Conservation (phyloP, 1,140 invertebrate species). For the Tetranychus cinnabarinus region DNA sequence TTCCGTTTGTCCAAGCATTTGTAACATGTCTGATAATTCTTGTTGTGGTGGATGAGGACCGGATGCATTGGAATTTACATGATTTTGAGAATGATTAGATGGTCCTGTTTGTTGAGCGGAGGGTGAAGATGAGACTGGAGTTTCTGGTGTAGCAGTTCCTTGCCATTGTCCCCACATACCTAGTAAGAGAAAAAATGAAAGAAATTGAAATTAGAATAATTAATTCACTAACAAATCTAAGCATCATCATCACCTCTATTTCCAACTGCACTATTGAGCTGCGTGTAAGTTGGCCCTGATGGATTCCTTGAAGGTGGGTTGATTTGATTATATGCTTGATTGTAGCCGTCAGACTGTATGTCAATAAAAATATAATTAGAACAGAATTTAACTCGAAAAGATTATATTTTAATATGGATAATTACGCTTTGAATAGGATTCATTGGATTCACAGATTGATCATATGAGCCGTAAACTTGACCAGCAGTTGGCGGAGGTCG, state of each 20-base stretch:
- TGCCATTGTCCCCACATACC: constrained; percentile 42
- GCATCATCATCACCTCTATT: constrained; percentile 22
- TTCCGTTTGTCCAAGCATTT: constrained; percentile 54
- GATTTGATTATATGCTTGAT: constrained; percentile 38
- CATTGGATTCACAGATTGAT: constrained; percentile 14
- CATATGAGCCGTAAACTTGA: constrained; percentile 32
- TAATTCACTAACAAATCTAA: too few species aligned
- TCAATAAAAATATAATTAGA: constrained; percentile 6
- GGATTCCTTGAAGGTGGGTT: constrained; percentile 47
- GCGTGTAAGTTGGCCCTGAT: constrained; percentile 59
- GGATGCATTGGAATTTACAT: not conserved
- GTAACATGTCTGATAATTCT: constrained; percentile 78
- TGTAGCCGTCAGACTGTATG: constrained; percentile 19
- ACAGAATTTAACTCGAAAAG: not conserved
- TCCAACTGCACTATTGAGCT: constrained; percentile 28
- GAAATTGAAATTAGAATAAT: not conserved
- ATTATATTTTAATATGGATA: not conserved
- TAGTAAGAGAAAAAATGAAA: constrained; percentile 10
- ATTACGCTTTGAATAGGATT: constrained; percentile 12
- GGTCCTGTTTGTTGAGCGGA: constrained; percentile 12
- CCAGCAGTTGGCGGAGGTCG: constrained; percentile 38
- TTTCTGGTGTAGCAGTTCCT: constrained; percentile 23
- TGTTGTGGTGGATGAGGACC: constrained; percentile 27
- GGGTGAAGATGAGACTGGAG: constrained; percentile 18
- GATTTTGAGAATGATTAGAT: not conserved